Base-by-base conservation (phyloP, 2,888 invertebrate species). In the Steinernema scapterisci region DNA sequence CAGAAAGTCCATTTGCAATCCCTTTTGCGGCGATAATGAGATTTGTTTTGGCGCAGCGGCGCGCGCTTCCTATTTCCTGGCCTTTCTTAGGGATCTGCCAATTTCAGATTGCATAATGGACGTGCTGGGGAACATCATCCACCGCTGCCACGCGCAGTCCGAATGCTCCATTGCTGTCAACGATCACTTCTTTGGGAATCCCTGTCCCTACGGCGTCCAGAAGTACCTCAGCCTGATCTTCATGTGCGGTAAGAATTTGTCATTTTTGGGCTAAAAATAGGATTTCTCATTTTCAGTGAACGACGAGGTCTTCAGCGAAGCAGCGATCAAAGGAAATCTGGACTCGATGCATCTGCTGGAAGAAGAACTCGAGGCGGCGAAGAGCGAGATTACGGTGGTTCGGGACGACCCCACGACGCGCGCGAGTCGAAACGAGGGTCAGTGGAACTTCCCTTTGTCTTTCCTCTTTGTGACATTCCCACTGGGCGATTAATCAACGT, bases 201-300 rank as follows among this genome's bases (percentile, higher is more conserved):
- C 88, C 0, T 89, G 89, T 79, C 83, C 86, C 11, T 71, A 79
- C 7, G 87, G 84, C 16, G 86, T 88, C 46, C 81, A 81, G 38
- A 88, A 88, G 83, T 89, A 88, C 80, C 87, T 89, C 75, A 85
- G 83, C 75, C 85, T 89, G 73, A 85, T 88, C 73, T 89, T 88
- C 82, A 85, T 88, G 72, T 89, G 89, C 85, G 88, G 89, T 89
- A 79, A 84, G 88, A 38, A 38, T 38, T 38, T 6, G 9, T 38
- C 9, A 9, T 6, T 38, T 38, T 38, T 86, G 80, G 45, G 5
- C 23, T 46, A 9, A n/a, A 43, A 19, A 19, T 5, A 73, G 70
- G 21, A n/a, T 73, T 72, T 16, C 21, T 16, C 23, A 1, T 11
- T 77, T 83, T 76, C 71, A 84, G 86, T 86, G 44, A 84, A 85